Percentiles rank a stretch among this genome's conserved stretches.
Conservation (phyloP, 2,113 vertebrate genomes). For the Promerops cafer region DNA sequence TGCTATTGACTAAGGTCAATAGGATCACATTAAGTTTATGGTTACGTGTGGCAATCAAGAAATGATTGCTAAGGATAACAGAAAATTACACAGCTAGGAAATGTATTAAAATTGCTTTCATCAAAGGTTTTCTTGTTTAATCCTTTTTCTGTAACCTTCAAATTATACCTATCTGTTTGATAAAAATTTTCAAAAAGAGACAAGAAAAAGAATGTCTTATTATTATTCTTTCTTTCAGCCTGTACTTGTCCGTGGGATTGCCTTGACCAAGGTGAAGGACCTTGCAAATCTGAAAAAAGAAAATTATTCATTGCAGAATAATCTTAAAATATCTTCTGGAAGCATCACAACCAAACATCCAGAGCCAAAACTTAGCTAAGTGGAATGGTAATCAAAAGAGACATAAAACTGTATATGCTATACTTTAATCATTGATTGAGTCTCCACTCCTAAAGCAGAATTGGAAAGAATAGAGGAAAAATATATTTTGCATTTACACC, state of each 20-base stretch:
- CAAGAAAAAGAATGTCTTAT: neutral
- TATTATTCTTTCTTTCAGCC: neutral
- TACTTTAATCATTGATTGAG: neutral
- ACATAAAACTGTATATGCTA: neutral
- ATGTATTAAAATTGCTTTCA: neutral
- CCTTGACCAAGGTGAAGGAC: fast-evolving
- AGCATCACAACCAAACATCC: neutral
- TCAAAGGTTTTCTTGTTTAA: neutral
- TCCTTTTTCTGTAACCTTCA: neutral
- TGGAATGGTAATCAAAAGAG: neutral
- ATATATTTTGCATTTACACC: neutral
- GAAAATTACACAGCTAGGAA: neutral
- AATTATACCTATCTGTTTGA: neutral
- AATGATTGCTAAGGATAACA: neutral
- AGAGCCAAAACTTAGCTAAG: neutral
- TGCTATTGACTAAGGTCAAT: neutral
- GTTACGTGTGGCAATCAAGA: neutral
- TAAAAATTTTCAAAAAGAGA: neutral
- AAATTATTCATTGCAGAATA: neutral
- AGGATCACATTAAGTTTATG: neutral
- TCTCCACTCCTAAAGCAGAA: neutral
- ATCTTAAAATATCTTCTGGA: neutral
- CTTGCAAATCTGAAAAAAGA: neutral
- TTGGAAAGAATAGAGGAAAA: neutral
- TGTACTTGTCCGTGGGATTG: neutral